phyloP scores from a whole-genome alignment of 2,797 vertebrate species.

The Naso thynnoides region DNA sequence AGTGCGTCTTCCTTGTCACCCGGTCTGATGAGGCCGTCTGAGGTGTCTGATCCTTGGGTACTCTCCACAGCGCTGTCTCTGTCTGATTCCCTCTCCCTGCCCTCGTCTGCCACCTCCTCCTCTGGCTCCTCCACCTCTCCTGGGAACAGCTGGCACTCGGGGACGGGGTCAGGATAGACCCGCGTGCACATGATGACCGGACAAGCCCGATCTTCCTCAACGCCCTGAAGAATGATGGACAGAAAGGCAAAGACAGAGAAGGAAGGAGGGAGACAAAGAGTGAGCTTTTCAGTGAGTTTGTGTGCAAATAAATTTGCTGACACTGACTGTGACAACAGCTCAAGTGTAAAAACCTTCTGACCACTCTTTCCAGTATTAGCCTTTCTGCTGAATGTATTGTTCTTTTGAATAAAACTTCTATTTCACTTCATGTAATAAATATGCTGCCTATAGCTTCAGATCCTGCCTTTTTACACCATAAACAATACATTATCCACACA shows the following conservation, averaged over 20 bases:
- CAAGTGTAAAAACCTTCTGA: background rate
- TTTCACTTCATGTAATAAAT: background rate
- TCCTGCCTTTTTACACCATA: background rate
- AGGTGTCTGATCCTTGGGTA: constrained; percentile 88
- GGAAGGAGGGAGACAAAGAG: background rate
- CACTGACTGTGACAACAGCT: background rate
- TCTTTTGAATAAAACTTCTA: background rate
- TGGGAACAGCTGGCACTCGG: constrained; percentile 84
- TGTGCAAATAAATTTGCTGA: background rate
- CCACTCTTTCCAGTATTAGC: background rate
- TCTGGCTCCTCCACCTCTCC: constrained; percentile 84
- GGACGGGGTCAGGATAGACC: constrained; percentile 69
- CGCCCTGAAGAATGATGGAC: constrained; percentile 76
- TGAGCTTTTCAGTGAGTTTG: background rate
- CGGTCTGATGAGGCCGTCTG: constrained; percentile 75
- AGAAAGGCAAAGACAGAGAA: background rate
- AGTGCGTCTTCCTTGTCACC: constrained; percentile 88
- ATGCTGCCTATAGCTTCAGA: background rate
- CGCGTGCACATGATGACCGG: constrained; percentile 87
- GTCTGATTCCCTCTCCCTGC: constrained; percentile 89
- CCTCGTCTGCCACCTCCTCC: constrained; percentile 78
- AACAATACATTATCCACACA: too few species aligned
- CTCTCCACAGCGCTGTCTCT: constrained; percentile 93
- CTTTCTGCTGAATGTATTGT: background rate
- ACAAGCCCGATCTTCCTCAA: constrained; percentile 78